Conservation (phyloP, 53 echinoderm and acorn worm genomes). For the Apostichopus leukothele region DNA sequence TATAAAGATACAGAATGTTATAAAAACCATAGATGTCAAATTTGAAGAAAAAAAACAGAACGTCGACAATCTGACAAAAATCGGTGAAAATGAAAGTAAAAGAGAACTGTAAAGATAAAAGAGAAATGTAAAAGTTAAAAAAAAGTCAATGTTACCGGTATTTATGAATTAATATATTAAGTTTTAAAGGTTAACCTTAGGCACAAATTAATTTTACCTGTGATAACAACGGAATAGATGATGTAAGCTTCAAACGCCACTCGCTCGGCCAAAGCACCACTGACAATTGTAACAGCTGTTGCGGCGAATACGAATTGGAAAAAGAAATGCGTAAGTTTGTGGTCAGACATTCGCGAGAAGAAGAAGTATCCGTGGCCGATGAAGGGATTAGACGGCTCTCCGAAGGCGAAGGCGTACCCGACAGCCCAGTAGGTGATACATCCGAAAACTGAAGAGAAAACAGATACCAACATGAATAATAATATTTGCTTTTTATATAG, state of each 20-base stretch:
- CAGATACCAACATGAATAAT: neutral
- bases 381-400: conserved; percentile 56
- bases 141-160: no score
- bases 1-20: no score
- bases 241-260: conserved; percentile 67
- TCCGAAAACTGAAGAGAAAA: conserved; percentile 56
- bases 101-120: no score
- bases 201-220: conserved; percentile 33
- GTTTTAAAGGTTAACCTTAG: no score
- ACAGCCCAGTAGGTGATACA: conserved; percentile 67
- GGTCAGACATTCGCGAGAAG: conserved; percentile 48
- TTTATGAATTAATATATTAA: no score
- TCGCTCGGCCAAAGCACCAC: conserved; percentile 78
- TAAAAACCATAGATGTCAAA: no score
- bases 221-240: conserved; percentile 52
- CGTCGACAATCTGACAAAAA: neutral
- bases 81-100: no score
- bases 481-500: no score
- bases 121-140: no score
- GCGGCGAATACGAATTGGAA: conserved; percentile 88
- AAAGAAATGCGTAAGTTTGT: conserved; percentile 60
- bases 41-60: no score
- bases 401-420: conserved; percentile 83
- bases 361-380: conserved; percentile 75
- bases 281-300: conserved; percentile 77